These are phyloP conservation scores for Petromus typicus DNA, from an alignment of 2,113 vertebrate species.

Conservation along the genomic window DNA sequence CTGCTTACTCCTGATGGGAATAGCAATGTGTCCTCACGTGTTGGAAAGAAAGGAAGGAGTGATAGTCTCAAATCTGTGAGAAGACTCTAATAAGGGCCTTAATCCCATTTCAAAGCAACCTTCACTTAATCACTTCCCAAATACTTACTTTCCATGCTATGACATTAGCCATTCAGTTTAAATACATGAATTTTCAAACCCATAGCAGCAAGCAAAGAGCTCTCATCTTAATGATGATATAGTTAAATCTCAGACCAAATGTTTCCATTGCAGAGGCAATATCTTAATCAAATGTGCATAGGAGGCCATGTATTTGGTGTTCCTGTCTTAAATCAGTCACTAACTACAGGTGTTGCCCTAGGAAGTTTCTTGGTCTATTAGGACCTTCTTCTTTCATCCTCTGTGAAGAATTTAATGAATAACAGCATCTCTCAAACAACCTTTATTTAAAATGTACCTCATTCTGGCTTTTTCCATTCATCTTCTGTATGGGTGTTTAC, in stretches of 20 bases:
- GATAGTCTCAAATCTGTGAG: neutral
- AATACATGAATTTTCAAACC: neutral
- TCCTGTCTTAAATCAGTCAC: neutral
- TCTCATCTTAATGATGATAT: neutral
- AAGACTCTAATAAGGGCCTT: neutral
- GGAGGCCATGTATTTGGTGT: neutral
- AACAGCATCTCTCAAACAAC: neutral
- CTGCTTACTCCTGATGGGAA: fast-evolving
- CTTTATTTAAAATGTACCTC: neutral
- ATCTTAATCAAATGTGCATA: neutral
- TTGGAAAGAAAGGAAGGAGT: neutral
- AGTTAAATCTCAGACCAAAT: neutral
- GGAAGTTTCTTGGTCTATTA: neutral
- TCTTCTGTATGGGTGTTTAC: neutral
- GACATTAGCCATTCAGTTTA: neutral
- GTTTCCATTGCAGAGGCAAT: neutral
- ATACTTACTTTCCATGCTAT: neutral
- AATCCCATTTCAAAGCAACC: neutral
- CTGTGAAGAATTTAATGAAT: neutral
- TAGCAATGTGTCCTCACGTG: neutral
- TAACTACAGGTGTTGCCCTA: neutral
- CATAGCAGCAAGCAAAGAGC: neutral
- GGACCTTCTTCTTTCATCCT: neutral
- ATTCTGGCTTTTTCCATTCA: neutral
- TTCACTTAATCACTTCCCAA: neutral